These are phyloP conservation scores for Parazoanthus swiftii DNA, from an alignment of 92 coral and sea anemone species.

Conservation along the genomic window DNA sequence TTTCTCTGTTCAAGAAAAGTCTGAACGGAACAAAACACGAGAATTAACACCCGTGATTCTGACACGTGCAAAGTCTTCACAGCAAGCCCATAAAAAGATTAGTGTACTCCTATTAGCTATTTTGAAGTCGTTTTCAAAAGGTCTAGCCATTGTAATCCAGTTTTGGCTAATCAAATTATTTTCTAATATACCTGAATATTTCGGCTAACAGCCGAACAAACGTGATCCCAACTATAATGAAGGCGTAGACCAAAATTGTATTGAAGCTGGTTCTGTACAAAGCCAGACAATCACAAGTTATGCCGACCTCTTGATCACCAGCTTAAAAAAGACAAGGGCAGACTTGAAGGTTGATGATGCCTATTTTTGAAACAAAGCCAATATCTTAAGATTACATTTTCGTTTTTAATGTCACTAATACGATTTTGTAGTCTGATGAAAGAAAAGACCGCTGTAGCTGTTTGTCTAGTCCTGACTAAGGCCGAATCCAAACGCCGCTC, in stretches of 20 bases:
- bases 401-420: neutral
- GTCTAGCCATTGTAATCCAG: slow-evolving; percentile 28
- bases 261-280: neutral
- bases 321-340: neutral
- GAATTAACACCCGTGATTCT: neutral
- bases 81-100: neutral
- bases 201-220: neutral
- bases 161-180: neutral
- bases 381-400: too few species aligned
- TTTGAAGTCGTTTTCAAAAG: neutral
- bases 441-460: neutral
- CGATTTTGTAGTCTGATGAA: neutral
- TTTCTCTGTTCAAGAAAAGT: neutral
- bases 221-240: neutral
- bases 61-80: too few species aligned
- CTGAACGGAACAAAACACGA: too few species aligned
- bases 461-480: too few species aligned
- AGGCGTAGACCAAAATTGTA: too few species aligned
- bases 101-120: neutral
- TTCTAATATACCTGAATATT: neutral
- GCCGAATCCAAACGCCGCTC: too few species aligned
- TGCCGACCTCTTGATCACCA: neutral
- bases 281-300: neutral
- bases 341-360: too few species aligned
- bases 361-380: too few species aligned